Conservation (phyloP, 2,888 invertebrate genomes). For the Clostera curtula region DNA sequence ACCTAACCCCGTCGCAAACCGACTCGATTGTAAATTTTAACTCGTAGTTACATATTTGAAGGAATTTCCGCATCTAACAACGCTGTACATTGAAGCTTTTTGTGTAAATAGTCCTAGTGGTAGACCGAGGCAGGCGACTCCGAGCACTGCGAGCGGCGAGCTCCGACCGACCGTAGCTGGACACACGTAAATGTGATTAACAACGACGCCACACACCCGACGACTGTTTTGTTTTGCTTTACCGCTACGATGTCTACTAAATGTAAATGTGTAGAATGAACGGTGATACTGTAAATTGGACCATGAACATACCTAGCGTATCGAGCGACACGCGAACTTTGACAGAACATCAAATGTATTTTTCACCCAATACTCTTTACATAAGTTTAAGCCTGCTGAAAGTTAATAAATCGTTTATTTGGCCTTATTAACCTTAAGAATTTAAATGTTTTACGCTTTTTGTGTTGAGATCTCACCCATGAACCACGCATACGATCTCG, state of each 20-base stretch:
- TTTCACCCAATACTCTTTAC: conserved; percentile 74
- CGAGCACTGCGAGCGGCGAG: conserved; percentile 37
- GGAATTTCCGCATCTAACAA: conserved; percentile 70
- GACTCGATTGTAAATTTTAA: conserved; percentile 56
- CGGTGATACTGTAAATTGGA: conserved; percentile 52
- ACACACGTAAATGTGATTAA: conserved; percentile 69
- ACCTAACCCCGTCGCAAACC: conserved; percentile 21
- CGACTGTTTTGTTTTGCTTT: conserved; percentile 71
- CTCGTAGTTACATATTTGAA: conserved; percentile 61
- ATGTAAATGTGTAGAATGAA: conserved; percentile 45
- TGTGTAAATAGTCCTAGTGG: conserved; percentile 67
- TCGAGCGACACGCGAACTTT: conserved; percentile 45
- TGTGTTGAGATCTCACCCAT: conserved; percentile 58
- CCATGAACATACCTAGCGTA: conserved; percentile 34
- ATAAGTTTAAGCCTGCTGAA: conserved; percentile 59
- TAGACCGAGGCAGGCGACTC: conserved; percentile 33
- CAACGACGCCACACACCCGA: conserved; percentile 62
- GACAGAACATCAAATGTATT: conserved; percentile 66
- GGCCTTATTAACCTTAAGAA: conserved; percentile 63
- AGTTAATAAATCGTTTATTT: conserved; percentile 47
- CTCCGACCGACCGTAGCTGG: conserved; percentile 30
- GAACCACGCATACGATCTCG: conserved; percentile 51
- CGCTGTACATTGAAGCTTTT: conserved; percentile 73
- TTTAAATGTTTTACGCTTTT: conserved; percentile 56
- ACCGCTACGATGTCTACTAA: conserved; percentile 74